Conservation (phyloP, 2,113 vertebrate species). For the Amphiprion ocellaris region DNA sequence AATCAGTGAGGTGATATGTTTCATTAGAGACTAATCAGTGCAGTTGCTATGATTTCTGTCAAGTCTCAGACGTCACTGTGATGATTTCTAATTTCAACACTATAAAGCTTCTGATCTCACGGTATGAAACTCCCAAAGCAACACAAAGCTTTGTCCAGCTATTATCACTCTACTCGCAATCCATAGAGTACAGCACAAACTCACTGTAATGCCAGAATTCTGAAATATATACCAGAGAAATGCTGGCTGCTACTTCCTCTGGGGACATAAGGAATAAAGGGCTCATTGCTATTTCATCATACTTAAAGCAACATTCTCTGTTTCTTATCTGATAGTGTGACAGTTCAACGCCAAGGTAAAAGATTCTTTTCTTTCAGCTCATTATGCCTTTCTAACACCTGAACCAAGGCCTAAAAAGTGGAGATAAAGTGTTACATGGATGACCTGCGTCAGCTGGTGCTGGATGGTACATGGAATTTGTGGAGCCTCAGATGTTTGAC, state of each 20-base stretch:
- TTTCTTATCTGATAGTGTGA: not conserved
- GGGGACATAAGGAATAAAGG: not conserved
- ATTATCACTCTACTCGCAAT: not conserved
- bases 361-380: not conserved
- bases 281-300: not conserved
- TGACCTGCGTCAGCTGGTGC: not conserved
- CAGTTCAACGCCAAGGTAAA: not conserved
- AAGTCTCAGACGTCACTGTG: not conserved
- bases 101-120: not conserved
- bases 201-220: slow-evolving; percentile 19
- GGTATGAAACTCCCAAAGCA: not conserved
- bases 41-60: not conserved
- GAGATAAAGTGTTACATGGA: not conserved
- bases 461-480: not conserved
- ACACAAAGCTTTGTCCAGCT: slow-evolving; percentile 4
- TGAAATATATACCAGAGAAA: slow-evolving; percentile 9
- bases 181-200: slow-evolving; percentile 14
- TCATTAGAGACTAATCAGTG: not conserved
- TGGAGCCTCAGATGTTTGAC: not conserved
- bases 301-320: slow-evolving; percentile 4
- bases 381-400: not conserved
- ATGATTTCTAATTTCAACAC: not conserved
- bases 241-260: not conserved
- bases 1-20: not conserved
- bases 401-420: not conserved